Percentiles rank a stretch among this genome's conserved stretches.
phyloP scores from a whole-genome alignment of 2,888 invertebrate species.

The Mesorhabditis spiculigera region DNA sequence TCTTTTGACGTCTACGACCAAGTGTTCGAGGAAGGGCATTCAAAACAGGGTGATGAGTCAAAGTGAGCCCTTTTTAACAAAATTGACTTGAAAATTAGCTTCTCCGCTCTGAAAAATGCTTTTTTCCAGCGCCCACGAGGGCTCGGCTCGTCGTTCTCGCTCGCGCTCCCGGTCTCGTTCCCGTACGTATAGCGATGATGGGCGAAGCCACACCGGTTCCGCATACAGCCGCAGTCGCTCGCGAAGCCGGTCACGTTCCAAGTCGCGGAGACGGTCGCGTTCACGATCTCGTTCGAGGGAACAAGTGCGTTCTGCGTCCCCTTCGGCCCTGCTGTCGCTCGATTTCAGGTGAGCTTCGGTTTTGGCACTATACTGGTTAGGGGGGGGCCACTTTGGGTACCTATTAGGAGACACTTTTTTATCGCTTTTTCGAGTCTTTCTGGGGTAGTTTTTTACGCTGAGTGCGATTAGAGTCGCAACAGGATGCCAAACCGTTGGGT shows the following conservation, averaged over 20 bases:
- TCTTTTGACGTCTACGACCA: slow-evolving; percentile 2
- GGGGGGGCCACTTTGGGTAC: no score
- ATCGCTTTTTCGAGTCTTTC: no score
- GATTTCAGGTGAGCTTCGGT: no score
- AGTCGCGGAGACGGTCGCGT: background rate
- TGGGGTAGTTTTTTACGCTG: no score
- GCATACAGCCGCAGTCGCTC: background rate
- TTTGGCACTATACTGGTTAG: no score
- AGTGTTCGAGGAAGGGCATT: background rate
- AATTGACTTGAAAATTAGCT: no score
- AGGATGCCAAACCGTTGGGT: no score
- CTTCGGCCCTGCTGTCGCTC: no score
- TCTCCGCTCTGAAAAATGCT: background rate
- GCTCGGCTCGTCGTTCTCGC: background rate
- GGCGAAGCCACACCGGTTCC: no score
- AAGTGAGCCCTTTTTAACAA: background rate
- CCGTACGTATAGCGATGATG: background rate
- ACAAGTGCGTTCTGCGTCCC: background rate
- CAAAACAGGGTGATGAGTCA: background rate
- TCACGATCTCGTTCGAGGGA: background rate
- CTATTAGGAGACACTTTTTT: no score
- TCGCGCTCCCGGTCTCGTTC: background rate
- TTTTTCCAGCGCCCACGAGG: background rate
- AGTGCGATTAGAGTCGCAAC: no score
- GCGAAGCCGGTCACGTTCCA: background rate